Evolutionary conservation across 2,113 vertebrate species (phyloP).

Genomic region (Guaruba guarouba): DNA sequence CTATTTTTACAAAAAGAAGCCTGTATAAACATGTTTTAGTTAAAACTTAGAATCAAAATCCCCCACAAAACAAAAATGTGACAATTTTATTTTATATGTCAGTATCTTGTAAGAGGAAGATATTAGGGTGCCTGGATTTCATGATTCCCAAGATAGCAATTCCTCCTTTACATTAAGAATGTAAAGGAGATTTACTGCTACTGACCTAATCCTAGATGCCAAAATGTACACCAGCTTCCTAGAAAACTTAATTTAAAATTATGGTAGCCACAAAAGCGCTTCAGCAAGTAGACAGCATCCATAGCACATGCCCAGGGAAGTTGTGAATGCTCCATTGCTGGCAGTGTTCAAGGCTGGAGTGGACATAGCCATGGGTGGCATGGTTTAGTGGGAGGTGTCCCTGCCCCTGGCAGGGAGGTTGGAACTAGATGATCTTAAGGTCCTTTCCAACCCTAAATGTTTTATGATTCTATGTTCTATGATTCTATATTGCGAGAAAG

Average conservation of each 20-base stretch:
- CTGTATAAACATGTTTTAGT: conserved; percentile 56
- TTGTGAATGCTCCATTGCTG: no score
- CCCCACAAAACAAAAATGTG: conserved; percentile 17
- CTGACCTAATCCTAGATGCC: conserved; percentile 69
- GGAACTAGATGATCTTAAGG: no score
- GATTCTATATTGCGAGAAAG: background rate
- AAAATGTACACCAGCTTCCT: conserved; percentile 69
- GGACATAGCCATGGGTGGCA: no score
- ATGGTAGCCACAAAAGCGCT: conserved; percentile 63
- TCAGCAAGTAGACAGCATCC: conserved; percentile 42
- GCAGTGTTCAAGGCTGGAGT: no score
- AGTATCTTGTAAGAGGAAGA: conserved; percentile 45
- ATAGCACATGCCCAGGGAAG: background rate
- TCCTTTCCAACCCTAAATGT: no score
- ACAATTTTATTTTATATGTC: conserved; percentile 64
- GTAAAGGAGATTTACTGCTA: conserved; percentile 73
- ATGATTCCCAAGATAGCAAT: conserved; percentile 60
- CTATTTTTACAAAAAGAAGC: conserved; percentile 68
- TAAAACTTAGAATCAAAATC: conserved; percentile 58
- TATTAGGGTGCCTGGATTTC: conserved; percentile 50
- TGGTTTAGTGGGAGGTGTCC: no score
- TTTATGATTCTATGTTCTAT: no score
- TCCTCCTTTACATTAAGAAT: conserved; percentile 67
- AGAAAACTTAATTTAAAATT: conserved; percentile 76
- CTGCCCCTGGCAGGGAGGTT: no score